Evolutionary conservation across 2,888 invertebrate genomes (phyloP), one percentile per base, ranked within the genome.

Genomic region (Helleia helle): DNA sequence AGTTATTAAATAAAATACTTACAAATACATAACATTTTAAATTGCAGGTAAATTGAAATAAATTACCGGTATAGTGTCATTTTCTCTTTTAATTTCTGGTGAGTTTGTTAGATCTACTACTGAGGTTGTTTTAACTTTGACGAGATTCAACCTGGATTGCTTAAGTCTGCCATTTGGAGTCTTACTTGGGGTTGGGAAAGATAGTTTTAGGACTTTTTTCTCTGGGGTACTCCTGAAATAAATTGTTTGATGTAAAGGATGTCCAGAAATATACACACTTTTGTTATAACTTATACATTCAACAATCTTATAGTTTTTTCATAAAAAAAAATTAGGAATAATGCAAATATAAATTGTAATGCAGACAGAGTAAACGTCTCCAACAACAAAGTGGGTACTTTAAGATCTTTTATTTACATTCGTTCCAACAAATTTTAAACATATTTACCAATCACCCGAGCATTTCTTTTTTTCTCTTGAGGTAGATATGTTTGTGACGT

Each of bases 401-500:
- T n/a, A n/a, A n/a, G n/a, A n/a, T n/a, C n/a, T n/a, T n/a, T n/a
- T n/a, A n/a, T n/a, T n/a, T n/a, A n/a, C n/a, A n/a, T n/a, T n/a
- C n/a, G n/a, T n/a, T n/a, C n/a, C 7, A 1, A 3, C 11, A 14
- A 11, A 24, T 14, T 26, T n/a, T 4, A 28, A 8, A 25, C 24
- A 36, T 12, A 15, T 61, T 65, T 53, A 80, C 81, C 80, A 80
- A 31, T 49, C 52, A 24, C 62, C 58, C 0, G 76, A 65, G 50
- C 71, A 74, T 55, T 80, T 81, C 46, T 76, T 79, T 49, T 80
- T 81, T 28, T 75, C 74, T 41, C 65, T 62, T 11, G n/a, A 36
- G 14, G 25, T 5, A 9, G 17, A 13, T 30, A 40, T 1, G 27
- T 49, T 26, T n/a, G 48, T 39, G 9, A 31, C 44, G 24, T 34